Percentiles rank a stretch among this genome's conserved stretches.
These are phyloP conservation scores for Zenarchopterus dispar DNA, from an alignment of 2,797 vertebrate species.

Conservation along the genomic window DNA sequence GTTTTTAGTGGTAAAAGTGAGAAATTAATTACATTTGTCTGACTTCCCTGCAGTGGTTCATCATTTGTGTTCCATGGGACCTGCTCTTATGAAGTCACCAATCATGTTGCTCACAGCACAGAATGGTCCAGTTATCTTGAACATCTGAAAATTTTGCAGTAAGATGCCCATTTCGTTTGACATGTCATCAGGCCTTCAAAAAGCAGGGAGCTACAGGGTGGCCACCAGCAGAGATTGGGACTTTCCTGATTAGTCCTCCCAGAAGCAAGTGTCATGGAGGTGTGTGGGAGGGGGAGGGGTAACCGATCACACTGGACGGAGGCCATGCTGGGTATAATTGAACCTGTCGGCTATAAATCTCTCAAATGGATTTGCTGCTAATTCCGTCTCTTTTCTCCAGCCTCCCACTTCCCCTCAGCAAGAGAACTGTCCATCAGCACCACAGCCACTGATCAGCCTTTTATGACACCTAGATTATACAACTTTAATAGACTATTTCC, in stretches of 20 bases:
- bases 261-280: constrained; percentile 38
- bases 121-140: constrained; percentile 33
- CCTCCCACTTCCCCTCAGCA: constrained; percentile 27
- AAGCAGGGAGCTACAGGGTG: constrained; percentile 51
- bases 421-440: constrained; percentile 60
- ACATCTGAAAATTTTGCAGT: constrained; percentile 46
- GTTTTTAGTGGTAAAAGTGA: no score
- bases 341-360: constrained; percentile 64
- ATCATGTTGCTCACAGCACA: constrained; percentile 35
- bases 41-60: not conserved
- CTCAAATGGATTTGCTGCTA: constrained; percentile 45
- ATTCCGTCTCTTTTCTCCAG: constrained; percentile 47
- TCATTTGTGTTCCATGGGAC: constrained; percentile 9
- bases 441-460: constrained; percentile 48
- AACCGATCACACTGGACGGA: constrained; percentile 22
- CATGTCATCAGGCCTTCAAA: constrained; percentile 66
- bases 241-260: constrained; percentile 68
- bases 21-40: no score
- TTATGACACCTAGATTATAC: constrained; percentile 62
- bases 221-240: constrained; percentile 49
- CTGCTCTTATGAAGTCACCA: constrained; percentile 23
- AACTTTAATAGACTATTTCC: constrained; percentile 36
- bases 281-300: constrained; percentile 13
- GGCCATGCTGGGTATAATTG: constrained; percentile 68
- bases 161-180: constrained; percentile 54